phyloP scores from a whole-genome alignment of 2,888 invertebrate species.

The Mesorhabditis belari region DNA sequence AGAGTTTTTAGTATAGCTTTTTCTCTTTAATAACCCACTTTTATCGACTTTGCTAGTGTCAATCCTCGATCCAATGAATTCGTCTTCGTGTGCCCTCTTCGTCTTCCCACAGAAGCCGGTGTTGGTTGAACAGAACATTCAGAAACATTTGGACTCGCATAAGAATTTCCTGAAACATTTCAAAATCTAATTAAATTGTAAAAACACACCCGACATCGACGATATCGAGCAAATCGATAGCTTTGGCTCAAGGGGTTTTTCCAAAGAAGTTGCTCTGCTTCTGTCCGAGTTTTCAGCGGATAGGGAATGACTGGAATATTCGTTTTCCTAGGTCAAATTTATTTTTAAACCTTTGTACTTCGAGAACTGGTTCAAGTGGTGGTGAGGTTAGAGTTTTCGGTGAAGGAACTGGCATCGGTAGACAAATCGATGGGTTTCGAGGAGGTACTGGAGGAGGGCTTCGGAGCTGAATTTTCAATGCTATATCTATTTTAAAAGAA shows the following conservation, averaged over 20 bases:
- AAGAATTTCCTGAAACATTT: too few species aligned
- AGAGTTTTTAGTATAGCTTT: not conserved
- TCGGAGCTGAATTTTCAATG: not conserved
- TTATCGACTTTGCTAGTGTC: conserved; percentile 42
- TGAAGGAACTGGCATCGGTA: conserved; percentile 33
- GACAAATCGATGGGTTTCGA: conserved; percentile 25
- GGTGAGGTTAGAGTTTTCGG: too few species aligned
- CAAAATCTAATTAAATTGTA: too few species aligned
- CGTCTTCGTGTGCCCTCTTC: conserved; percentile 43
- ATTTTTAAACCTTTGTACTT: not conserved
- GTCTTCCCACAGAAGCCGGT: conserved; percentile 9
- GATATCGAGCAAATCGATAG: not conserved
- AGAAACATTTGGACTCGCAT: too few species aligned
- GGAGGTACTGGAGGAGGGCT: conserved; percentile 30
- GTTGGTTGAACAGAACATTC: not conserved
- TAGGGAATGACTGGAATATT: not conserved
- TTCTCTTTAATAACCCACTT: conserved; percentile 10
- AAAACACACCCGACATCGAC: too few species aligned
- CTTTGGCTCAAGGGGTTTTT: not conserved
- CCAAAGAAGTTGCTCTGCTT: not conserved
- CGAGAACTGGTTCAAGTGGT: not conserved
- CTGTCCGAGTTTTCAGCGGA: not conserved
- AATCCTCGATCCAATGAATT: conserved; percentile 48
- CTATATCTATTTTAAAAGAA: not conserved
- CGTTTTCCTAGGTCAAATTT: not conserved